These are phyloP conservation scores for Iphiclides podalirius DNA, from an alignment of 2,888 invertebrate species.

Conservation along the genomic window DNA sequence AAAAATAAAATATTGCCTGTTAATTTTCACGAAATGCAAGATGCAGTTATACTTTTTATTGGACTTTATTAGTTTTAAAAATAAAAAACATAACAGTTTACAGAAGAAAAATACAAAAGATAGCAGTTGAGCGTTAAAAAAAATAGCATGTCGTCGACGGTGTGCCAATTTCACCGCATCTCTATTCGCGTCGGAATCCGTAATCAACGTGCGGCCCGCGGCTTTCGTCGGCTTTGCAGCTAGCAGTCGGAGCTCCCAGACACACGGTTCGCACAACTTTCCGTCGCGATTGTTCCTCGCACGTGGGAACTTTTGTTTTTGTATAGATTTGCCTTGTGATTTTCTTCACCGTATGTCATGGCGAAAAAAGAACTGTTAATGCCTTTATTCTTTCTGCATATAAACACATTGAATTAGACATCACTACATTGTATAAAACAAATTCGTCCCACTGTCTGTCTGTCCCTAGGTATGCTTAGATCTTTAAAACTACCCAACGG, in stretches of 20 bases:
- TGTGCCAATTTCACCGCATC: slow-evolving; percentile 10
- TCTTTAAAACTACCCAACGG: too few species aligned
- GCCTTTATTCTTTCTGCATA: too few species aligned
- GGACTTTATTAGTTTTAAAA: too few species aligned
- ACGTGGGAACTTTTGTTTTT: slow-evolving; percentile 24
- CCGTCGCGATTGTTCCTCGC: slow-evolving; percentile 59
- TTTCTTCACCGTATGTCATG: slow-evolving; percentile 4
- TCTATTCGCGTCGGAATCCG: slow-evolving; percentile 7
- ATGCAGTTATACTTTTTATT: too few species aligned
- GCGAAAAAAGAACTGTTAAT: neutral
- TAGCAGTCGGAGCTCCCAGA: slow-evolving; percentile 9
- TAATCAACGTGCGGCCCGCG: neutral
- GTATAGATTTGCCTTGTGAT: slow-evolving; percentile 9
- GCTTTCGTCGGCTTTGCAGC: slow-evolving; percentile 54
- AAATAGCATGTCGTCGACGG: neutral
- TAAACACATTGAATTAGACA: too few species aligned
- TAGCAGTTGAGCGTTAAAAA: neutral
- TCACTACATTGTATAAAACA: too few species aligned
- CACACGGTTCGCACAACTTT: slow-evolving; percentile 62
- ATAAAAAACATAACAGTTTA: too few species aligned
- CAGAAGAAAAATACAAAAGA: neutral
- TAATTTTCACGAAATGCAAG: too few species aligned
- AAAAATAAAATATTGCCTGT: too few species aligned
- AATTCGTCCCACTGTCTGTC: too few species aligned
- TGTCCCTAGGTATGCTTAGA: too few species aligned